Conservation (phyloP, 2,797 vertebrate species). For the Sparidentex hasta region DNA sequence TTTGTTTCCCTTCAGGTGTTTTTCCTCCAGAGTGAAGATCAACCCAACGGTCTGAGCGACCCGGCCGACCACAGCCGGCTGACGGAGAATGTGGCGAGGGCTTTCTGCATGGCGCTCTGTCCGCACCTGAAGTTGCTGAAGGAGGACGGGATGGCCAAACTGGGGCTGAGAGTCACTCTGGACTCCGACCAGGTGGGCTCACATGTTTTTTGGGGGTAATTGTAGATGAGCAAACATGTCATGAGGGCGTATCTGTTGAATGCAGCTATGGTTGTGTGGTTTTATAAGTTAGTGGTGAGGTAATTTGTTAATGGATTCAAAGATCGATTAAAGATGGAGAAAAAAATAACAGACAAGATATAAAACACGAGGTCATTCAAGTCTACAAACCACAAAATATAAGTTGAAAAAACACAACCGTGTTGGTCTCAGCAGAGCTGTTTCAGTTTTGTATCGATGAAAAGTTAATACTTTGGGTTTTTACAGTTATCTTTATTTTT, state of each 20-base stretch:
- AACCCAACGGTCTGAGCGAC: constrained; percentile 91
- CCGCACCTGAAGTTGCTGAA: constrained; percentile 97
- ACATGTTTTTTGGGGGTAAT: not conserved
- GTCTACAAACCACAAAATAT: not conserved
- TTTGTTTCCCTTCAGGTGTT: constrained; percentile 88
- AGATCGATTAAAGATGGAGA: too few species aligned
- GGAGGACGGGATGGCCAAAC: constrained; percentile 97
- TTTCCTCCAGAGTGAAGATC: constrained; percentile 96
- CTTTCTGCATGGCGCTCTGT: constrained; percentile 95
- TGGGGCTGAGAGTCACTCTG: constrained; percentile 94
- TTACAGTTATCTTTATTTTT: not conserved
- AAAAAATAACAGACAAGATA: not conserved
- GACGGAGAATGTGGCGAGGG: constrained; percentile 95
- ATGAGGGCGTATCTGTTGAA: not conserved
- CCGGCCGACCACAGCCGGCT: constrained; percentile 97
- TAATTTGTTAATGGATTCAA: not conserved
- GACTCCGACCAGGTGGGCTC: constrained; percentile 93
- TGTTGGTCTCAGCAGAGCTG: not conserved
- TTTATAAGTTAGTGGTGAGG: too few species aligned
- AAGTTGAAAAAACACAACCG: not conserved
- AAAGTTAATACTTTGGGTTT: not conserved
- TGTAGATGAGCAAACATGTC: not conserved
- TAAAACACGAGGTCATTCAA: too few species aligned
- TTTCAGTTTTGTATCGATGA: not conserved
- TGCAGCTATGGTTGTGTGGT: too few species aligned